Base-by-base conservation (phyloP, 2,113 vertebrate species). In the Callochromis pleurospilus region DNA sequence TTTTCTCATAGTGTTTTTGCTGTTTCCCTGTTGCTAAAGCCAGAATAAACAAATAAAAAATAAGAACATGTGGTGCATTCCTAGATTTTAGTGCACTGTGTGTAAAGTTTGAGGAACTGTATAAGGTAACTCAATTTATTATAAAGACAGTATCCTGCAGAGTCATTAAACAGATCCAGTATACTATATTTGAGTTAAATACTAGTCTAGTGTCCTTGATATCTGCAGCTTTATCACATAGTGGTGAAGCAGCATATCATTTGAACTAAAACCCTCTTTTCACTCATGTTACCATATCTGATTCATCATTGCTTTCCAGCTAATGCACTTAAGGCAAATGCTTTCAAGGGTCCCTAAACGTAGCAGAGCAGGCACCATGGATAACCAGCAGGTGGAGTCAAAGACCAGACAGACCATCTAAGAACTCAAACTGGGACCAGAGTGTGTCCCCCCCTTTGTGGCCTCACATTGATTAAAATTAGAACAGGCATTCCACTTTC, bases 321-420 rank as follows among this genome's bases (percentile, higher is more conserved):
- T 19, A 33, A 51, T 51, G 17, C 15, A 8, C 42, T 49, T 77
- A 31, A 77, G 15, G 42, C 15, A 12, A 77, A 19, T 31, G 42
- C 26, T 49, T 49, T 49, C 42, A 31, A 31, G 24, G 70, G 0
- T 49, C 42, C 1, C 7, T 83, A 15, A 85, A 73, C 1, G 17
- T 15, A 79, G 7, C 62, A 31, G 19, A 6, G 42, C 6, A 9
- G 36, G 12, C 24, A 40, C 60, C 7, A 1, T 21, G 29, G 6
- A 7, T 29, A 8, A 88, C 80, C 92, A 91, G 84, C 92, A 95
- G 94, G 84, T 85, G 94, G 94, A 73, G 87, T 40, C 73, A 92
- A 54, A 94, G 87, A 89, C 89, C 75, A 88, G 19, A 49, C 2
- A 14, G 19, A 79, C 3, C 6, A 6, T 36, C 13, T 26, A 14